These are phyloP conservation scores for Halocynthia aurantium DNA, from an alignment of 23 tunicate species.

Conservation along the genomic window DNA sequence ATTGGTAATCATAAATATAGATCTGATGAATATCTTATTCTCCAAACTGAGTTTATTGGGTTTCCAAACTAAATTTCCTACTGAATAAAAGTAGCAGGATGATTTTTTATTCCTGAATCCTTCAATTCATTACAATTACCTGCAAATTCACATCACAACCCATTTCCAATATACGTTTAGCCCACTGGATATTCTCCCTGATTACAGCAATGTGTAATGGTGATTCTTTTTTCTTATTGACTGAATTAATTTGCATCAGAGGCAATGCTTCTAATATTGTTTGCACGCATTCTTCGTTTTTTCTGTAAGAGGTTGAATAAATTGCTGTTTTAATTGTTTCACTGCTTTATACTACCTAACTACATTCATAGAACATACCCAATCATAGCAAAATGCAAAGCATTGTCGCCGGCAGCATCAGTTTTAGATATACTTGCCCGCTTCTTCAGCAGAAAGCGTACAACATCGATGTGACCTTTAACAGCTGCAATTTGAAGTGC, in stretches of 20 bases:
- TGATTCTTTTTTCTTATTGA: constrained; percentile 1
- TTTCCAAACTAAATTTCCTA: too few species aligned
- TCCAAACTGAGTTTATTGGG: too few species aligned
- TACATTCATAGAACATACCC: constrained; percentile 9
- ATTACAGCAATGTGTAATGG: constrained; percentile 17
- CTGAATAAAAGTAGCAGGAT: too few species aligned
- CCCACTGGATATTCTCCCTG: background rate
- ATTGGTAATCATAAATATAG: too few species aligned
- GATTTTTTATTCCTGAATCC: too few species aligned
- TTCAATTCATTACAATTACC: background rate
- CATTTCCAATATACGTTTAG: background rate
- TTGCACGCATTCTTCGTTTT: constrained; percentile 3
- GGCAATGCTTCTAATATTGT: background rate
- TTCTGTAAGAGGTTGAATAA: background rate
- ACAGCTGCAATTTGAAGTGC: constrained; percentile 19
- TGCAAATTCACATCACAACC: constrained; percentile 17
- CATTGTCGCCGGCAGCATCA: constrained; percentile 17
- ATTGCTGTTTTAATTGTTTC: background rate
- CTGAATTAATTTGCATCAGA: background rate
- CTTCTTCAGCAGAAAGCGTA: constrained; percentile 7
- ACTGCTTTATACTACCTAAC: background rate
- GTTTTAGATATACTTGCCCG: background rate
- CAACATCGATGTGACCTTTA: constrained; percentile 13
- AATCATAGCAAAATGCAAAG: constrained; percentile 18
- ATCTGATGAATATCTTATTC: too few species aligned